Evolutionary conservation across 2,113 vertebrate species (phyloP).

Genomic region (Archilochus colubris): DNA sequence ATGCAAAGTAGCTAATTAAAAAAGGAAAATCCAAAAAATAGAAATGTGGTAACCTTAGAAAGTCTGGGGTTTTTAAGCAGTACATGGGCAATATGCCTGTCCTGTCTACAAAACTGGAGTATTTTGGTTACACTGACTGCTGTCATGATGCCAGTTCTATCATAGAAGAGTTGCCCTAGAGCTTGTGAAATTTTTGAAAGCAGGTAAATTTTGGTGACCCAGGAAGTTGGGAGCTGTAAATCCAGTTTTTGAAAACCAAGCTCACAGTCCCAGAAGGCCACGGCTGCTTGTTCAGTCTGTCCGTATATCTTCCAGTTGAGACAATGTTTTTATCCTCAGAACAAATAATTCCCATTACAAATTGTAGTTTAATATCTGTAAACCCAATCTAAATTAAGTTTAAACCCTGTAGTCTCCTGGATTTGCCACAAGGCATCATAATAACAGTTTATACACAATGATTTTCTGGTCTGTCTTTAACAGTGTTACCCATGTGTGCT

Average conservation of each 20-base stretch:
- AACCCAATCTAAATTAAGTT: background rate
- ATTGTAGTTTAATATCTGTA: background rate
- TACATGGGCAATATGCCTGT: fast-evolving
- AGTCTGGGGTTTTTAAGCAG: background rate
- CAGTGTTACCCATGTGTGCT: fast-evolving
- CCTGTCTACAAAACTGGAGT: background rate
- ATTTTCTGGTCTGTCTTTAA: background rate
- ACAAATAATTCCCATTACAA: background rate
- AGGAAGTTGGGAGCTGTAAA: background rate
- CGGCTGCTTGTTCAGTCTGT: background rate
- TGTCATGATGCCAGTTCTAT: background rate
- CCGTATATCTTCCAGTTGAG: background rate
- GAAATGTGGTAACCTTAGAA: background rate
- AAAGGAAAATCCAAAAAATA: background rate
- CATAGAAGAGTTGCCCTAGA: background rate
- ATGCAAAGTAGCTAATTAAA: background rate
- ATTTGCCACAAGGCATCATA: background rate
- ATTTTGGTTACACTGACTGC: background rate
- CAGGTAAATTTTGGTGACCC: too few relatives aligned
- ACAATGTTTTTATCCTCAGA: background rate
- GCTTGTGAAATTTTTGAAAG: background rate
- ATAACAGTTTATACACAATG: background rate
- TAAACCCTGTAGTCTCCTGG: background rate
- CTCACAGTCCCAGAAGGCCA: background rate
- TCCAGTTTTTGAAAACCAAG: background rate